phyloP scores from a whole-genome alignment of 2,888 invertebrate species.

The Ceraclea dissimilis region DNA sequence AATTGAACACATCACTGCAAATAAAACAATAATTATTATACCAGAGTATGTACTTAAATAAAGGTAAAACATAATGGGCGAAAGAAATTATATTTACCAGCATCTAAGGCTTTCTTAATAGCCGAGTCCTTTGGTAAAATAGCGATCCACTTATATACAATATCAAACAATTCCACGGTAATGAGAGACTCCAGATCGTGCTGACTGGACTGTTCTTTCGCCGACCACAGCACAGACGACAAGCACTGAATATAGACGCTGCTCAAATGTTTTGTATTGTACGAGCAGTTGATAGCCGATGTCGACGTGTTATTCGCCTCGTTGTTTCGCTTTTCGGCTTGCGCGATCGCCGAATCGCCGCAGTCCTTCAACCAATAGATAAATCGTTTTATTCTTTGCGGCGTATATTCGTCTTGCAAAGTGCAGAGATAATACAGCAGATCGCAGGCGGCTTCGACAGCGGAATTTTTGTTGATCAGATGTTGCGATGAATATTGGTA shows the following conservation, averaged over 20 bases:
- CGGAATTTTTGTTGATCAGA: conserved; percentile 28
- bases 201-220: conserved; percentile 54
- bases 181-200: conserved; percentile 61
- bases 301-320: conserved; percentile 35
- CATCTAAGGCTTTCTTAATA: conserved; percentile 78
- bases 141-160: conserved; percentile 69
- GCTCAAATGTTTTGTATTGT: conserved; percentile 33
- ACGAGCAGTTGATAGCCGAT: conserved; percentile 2
- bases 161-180: conserved; percentile 67
- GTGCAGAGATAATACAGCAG: conserved; percentile 73
- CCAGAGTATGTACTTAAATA: no score
- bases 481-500: conserved; percentile 18
- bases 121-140: conserved; percentile 61
- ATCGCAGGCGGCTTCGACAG: conserved; percentile 63
- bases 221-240: conserved; percentile 63
- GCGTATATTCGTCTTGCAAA: conserved; percentile 44
- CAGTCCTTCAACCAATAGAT: conserved; percentile 65
- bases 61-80: no score
- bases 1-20: conserved; percentile 68
- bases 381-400: conserved; percentile 57
- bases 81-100: conserved; percentile 39
- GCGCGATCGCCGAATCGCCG: conserved; percentile 41
- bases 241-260: conserved; percentile 62
- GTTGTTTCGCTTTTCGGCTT: conserved; percentile 29
- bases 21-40: no score